Conservation (phyloP, 1,140 invertebrate genomes). For the Diprion similis region DNA sequence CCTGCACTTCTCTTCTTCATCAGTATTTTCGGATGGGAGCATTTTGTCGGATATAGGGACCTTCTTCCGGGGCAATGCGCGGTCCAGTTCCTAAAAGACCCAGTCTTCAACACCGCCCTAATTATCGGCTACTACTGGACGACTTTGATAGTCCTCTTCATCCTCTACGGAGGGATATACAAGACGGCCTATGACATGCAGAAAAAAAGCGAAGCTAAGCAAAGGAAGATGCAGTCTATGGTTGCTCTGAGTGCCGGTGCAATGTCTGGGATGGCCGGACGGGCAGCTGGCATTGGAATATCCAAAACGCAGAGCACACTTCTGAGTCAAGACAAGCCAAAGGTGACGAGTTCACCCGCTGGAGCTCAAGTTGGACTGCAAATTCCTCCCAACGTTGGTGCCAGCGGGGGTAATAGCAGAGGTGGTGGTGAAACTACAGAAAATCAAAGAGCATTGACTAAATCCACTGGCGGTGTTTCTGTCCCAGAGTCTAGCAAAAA, state of each 20-base stretch:
- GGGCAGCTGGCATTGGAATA: slow-evolving; percentile 84
- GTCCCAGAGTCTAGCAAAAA: neutral
- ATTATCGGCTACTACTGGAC: slow-evolving; percentile 99
- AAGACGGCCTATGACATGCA: slow-evolving; percentile 98
- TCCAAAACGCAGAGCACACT: slow-evolving; percentile 78
- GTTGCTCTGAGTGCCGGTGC: slow-evolving; percentile 86
- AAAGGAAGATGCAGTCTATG: slow-evolving; percentile 93
- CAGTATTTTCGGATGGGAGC: slow-evolving; percentile 99
- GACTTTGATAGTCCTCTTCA: slow-evolving; percentile 90
- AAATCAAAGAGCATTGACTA: slow-evolving; percentile 22
- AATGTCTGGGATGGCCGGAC: slow-evolving; percentile 87
- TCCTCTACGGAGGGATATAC: slow-evolving; percentile 97
- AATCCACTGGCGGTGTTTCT: slow-evolving; percentile 20
- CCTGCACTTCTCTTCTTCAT: slow-evolving; percentile 97
- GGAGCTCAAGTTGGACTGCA: slow-evolving; percentile 5
- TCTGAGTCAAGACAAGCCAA: slow-evolving; percentile 75
- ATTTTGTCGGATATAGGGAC: slow-evolving; percentile 92
- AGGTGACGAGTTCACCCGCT: slow-evolving; percentile 41
- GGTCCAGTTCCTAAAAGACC: slow-evolving; percentile 98
- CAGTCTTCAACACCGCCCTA: slow-evolving; percentile 96
- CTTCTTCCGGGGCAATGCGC: slow-evolving; percentile 89
- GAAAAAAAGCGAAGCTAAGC: slow-evolving; percentile 94
- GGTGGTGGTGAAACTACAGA: slow-evolving; percentile 24
- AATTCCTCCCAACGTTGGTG: slow-evolving; percentile 2
- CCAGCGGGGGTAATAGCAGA: slow-evolving; percentile 31